Conservation (phyloP, 2,797 vertebrate genomes). For the Amblyraja radiata region DNA sequence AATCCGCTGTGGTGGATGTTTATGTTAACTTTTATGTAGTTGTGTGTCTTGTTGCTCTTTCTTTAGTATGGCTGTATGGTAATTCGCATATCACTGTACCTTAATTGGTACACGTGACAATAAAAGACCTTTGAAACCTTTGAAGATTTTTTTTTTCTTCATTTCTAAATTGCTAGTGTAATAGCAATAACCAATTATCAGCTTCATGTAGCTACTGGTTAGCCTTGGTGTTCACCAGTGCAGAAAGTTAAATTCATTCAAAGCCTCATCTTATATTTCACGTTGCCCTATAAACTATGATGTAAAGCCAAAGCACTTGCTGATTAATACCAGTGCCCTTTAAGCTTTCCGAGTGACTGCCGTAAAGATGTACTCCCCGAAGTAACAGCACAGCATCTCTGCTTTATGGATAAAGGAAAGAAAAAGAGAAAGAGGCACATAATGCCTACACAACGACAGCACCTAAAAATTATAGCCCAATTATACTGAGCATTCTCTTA, state of each 20-base stretch:
- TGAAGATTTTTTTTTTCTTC: background rate
- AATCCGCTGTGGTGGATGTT: too few relatives aligned
- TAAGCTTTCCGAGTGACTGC: conserved; percentile 2
- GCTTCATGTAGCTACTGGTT: background rate
- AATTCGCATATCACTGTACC: too few relatives aligned
- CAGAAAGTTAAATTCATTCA: conserved; percentile 4
- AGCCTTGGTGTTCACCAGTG: conserved; percentile 1
- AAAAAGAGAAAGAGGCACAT: conserved; percentile 7
- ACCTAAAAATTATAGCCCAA: conserved; percentile 36
- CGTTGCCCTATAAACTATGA: conserved; percentile 33
- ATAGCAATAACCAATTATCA: conserved; percentile 4
- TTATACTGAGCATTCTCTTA: conserved; percentile 15
- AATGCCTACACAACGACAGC: conserved; percentile 12
- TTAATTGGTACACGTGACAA: too few relatives aligned
- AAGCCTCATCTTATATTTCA: conserved; percentile 9
- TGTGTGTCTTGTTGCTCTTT: too few relatives aligned
- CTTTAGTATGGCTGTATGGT: too few relatives aligned
- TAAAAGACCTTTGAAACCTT: too few relatives aligned
- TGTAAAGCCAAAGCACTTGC: conserved; percentile 6
- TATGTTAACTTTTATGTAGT: too few relatives aligned
- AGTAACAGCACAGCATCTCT: conserved; percentile 21
- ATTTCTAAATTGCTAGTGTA: background rate
- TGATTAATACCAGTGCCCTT: conserved; percentile 37
- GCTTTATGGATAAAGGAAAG: conserved; percentile 12
- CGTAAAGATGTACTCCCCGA: conserved; percentile 7